Evolutionary conservation across 1,140 invertebrate genomes (phyloP).

Genomic region (Formica selysi): DNA sequence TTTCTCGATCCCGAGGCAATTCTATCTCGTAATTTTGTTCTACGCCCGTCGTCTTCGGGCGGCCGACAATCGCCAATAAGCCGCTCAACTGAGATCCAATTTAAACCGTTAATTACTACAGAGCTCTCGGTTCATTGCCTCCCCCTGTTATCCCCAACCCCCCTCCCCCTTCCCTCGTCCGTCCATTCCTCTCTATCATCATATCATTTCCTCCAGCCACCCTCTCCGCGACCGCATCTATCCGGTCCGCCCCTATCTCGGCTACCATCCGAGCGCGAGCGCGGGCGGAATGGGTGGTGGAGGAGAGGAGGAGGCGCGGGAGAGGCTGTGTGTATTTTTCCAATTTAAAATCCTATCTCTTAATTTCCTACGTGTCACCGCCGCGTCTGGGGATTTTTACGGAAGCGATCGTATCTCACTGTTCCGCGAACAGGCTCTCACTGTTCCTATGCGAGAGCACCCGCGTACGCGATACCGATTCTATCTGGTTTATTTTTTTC

Average conservation of each 20-base stretch:
- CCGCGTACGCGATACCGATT: constrained; percentile 65
- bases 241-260: constrained; percentile 64
- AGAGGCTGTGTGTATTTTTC: constrained; percentile 69
- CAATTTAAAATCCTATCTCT: constrained; percentile 84
- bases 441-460: constrained; percentile 76
- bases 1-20: constrained; percentile 75
- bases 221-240: constrained; percentile 38
- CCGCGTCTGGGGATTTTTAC: constrained; percentile 83
- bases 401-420: constrained; percentile 75
- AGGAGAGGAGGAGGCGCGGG: too few species aligned
- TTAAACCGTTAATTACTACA: constrained; percentile 82
- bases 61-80: constrained; percentile 79
- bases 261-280: constrained; percentile 64
- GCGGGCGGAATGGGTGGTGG: constrained; percentile 30
- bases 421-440: constrained; percentile 59
- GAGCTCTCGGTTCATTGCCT: constrained; percentile 62
- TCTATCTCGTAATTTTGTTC: constrained; percentile 80
- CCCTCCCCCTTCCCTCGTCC: neutral
- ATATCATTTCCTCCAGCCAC: constrained; percentile 67
- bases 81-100: constrained; percentile 79
- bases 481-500: constrained; percentile 62
- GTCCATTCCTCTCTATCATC: constrained; percentile 55
- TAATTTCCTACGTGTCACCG: constrained; percentile 85
- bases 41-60: constrained; percentile 71
- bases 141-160: neutral